Conservation (phyloP, 2,113 vertebrate genomes). For the Crotalus horridus region DNA sequence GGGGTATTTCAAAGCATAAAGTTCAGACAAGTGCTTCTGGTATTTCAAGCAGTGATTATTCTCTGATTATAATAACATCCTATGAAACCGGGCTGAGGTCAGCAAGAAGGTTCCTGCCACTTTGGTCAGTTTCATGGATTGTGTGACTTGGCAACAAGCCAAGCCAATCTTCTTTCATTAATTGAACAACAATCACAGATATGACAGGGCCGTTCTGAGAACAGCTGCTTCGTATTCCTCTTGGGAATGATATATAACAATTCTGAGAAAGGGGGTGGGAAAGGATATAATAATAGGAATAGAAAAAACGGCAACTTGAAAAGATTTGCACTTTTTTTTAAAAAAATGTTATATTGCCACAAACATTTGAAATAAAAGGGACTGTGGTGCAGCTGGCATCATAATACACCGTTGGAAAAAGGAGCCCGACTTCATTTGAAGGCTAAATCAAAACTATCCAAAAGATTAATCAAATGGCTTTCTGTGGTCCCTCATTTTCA, state of each 20-base stretch:
- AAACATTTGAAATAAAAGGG: not conserved
- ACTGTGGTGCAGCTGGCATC: not conserved
- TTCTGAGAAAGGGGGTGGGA: not conserved
- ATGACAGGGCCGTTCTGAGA: not conserved
- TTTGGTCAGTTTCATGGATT: not conserved
- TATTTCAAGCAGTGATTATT: not conserved
- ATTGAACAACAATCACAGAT: conserved; percentile 3
- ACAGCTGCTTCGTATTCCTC: not conserved
- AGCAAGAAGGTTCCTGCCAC: not conserved
- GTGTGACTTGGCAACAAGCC: conserved; percentile 19
- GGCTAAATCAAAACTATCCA: not conserved
- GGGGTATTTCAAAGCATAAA: conserved; percentile 28
- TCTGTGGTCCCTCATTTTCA: not conserved
- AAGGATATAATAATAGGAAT: not conserved
- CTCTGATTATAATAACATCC: conserved; percentile 13
- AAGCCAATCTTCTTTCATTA: conserved; percentile 18
- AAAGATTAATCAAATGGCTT: not conserved
- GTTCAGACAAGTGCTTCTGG: conserved; percentile 4
- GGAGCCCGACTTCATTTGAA: not conserved
- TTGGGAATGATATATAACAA: conserved; percentile 7
- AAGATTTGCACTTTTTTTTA: not conserved
- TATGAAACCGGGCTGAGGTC: not conserved
- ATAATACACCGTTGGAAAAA: not conserved
- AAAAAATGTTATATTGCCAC: not conserved
- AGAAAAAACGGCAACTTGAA: not conserved